Base-by-base conservation (phyloP, 2,888 invertebrate genomes). In the Isoperla grammatica region DNA sequence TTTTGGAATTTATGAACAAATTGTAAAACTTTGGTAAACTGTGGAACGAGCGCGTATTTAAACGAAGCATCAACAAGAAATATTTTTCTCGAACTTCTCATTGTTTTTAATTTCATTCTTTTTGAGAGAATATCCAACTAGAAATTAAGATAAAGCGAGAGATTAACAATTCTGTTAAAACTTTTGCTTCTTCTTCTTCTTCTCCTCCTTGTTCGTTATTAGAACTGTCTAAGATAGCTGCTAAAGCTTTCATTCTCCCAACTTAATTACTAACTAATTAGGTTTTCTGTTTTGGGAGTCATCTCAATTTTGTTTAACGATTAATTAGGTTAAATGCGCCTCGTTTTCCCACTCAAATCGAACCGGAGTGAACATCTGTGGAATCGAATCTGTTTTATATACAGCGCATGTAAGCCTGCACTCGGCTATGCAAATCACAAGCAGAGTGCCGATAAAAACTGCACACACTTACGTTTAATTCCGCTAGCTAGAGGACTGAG, bases 241-340 rank as follows among this genome's bases (percentile, higher is more conserved):
- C 40, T 22, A 9, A 45, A 29, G 45, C 56, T 56, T 39, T 57
- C 37, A 58, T 42, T 40, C 49, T 49, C 58, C 35, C 48, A 58
- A 58, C 58, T 58, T 58, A 58, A 58, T 58, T 58, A 53, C 29
- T n/a, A 23, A 58, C 58, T 58, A 53, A 58, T 58, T 58, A 53
- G 50, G 43, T 58, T 58, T 53, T 40, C 58, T 53, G 23, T 48
- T 19, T 39, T 17, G 13, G 37, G 39, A 39, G 29, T 58, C 50
- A 37, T 42, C 58, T 53, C 58, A 23, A 58, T 58, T 58, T 23
- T 17, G 40, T 53, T 20, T 50, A 48, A 42, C 39, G 29, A 58
- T 53, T 53, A 50, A 58, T 58, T 37, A 37, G 48, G 39, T 53
- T 49, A 39, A 57, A 57, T 23, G 13, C 17, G 20, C 20, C 43